Base-by-base conservation (phyloP, 2,797 vertebrate genomes). In the Syncerus caffer region DNA sequence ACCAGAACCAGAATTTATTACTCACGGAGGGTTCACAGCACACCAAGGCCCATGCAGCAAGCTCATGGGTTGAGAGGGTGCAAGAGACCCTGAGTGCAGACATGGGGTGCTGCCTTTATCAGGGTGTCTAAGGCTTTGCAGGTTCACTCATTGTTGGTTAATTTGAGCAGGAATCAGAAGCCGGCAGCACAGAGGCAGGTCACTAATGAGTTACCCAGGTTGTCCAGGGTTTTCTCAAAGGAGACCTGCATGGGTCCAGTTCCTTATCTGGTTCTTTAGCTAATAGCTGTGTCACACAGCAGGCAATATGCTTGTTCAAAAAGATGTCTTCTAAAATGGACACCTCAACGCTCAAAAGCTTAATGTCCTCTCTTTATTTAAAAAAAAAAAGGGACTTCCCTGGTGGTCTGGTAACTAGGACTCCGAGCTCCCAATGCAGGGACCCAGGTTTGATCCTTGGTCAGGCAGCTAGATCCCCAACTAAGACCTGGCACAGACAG, bases 381-480 rank as follows among this genome's bases (percentile, higher is more conserved):
- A 19, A 67, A 21, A 67, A n/a, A 19, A 34, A 2, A 15, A 13
- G 31, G n/a, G 64, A 67, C 64, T 67, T 67, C n/a, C 64, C n/a
- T 3, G 4, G n/a, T 21, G n/a, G 17, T 67, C n/a, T 1, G 0
- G 64, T 67, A 17, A 67, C 4, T 67, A 34, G 21, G n/a, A 67
- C n/a, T 19, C 64, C 0, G 0, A 19, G 64, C 9, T 21, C 64
- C 29, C 64, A 21, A 3, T 21, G n/a, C 1, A 67, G n/a, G 64
- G n/a, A 67, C 4, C 64, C 64, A 67, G 64, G n/a, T 67, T 34
- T 10, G n/a, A 67, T 21, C 17, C 64, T 19, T 21, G 64, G 16
- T 67, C 64, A 21, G 64, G 2, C n/a, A 67, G 31, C 64, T 21
- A 67, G 64, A 67, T 38, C 64, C 64, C n/a, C 64, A 71, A 6